Evolutionary conservation across 1,140 invertebrate species (phyloP).

Genomic region (Drosophila watanabei): DNA sequence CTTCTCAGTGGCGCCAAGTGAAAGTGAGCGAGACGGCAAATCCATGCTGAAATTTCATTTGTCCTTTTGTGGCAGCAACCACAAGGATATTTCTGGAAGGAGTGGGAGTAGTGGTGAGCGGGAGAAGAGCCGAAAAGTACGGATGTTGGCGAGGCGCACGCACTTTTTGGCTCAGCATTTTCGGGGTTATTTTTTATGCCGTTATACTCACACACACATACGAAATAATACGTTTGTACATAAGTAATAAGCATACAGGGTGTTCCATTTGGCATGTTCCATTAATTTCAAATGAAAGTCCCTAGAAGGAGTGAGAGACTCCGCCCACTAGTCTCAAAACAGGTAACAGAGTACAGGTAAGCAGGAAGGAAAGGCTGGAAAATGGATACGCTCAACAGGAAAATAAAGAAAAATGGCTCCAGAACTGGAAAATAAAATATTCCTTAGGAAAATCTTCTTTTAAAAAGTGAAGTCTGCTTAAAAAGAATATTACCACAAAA

Average conservation of each 20-base stretch:
- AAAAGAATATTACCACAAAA: no score
- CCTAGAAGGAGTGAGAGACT: constrained; percentile 20
- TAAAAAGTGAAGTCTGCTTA: no score
- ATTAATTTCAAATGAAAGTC: neutral
- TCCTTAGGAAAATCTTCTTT: neutral
- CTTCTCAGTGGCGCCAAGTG: constrained; percentile 54
- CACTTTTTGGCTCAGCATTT: constrained; percentile 59
- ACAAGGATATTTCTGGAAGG: constrained; percentile 20
- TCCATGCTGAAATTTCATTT: constrained; percentile 72
- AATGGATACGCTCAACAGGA: neutral
- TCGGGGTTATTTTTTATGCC: constrained; percentile 66
- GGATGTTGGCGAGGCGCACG: constrained; percentile 61
- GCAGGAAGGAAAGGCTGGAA: neutral
- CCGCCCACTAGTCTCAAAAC: constrained; percentile 26
- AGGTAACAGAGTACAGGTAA: constrained; percentile 30
- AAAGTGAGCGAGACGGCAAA: constrained; percentile 71
- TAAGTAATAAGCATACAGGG: constrained; percentile 38
- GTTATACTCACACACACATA: constrained; percentile 16
- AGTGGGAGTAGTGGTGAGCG: constrained; percentile 19
- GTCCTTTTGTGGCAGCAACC: constrained; percentile 54
- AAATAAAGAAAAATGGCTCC: constrained; percentile 31
- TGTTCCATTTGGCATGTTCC: neutral
- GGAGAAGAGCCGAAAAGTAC: constrained; percentile 8
- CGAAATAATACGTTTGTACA: neutral
- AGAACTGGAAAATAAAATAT: neutral